A percentile compares a stretch with the other conserved stretches of the same genome.
Conservation (phyloP, 2,797 vertebrate genomes). For the Peromyscus melanophrys region DNA sequence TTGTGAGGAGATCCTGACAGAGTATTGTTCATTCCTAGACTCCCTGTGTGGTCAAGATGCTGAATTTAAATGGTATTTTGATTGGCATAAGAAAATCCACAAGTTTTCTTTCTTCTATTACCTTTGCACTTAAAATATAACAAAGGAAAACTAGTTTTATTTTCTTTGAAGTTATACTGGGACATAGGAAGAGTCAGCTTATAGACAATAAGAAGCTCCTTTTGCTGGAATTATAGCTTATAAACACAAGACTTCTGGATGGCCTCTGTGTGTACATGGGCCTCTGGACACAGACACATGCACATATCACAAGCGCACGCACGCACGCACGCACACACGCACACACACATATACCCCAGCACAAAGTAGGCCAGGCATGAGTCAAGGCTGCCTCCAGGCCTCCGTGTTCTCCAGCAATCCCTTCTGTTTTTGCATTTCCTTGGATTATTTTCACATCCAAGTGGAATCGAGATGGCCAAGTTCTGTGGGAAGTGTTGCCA, state of each 20-base stretch:
- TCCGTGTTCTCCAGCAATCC: neutral
- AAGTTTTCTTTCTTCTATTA: slow-evolving; percentile 24
- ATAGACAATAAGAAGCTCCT: neutral
- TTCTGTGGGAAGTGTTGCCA: neutral
- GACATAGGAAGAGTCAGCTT: neutral
- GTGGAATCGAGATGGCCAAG: neutral
- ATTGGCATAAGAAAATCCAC: slow-evolving; percentile 22
- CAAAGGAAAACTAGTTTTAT: neutral
- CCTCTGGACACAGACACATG: neutral
- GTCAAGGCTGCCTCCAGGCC: no score
- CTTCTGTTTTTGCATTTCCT: neutral
- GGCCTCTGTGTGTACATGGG: neutral
- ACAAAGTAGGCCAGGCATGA: neutral
- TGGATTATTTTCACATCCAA: neutral
- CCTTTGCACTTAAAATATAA: slow-evolving; percentile 12
- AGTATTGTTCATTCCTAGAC: neutral
- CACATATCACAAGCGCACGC: neutral
- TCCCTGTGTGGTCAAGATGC: neutral
- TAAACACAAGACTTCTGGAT: neutral
- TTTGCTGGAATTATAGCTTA: neutral
- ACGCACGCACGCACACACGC: neutral
- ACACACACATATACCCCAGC: neutral
- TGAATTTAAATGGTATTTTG: neutral
- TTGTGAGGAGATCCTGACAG: neutral
- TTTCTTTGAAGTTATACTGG: slow-evolving; percentile 37